phyloP scores from a whole-genome alignment of 2,888 invertebrate genomes.

The Leptopilina drosophilae region DNA sequence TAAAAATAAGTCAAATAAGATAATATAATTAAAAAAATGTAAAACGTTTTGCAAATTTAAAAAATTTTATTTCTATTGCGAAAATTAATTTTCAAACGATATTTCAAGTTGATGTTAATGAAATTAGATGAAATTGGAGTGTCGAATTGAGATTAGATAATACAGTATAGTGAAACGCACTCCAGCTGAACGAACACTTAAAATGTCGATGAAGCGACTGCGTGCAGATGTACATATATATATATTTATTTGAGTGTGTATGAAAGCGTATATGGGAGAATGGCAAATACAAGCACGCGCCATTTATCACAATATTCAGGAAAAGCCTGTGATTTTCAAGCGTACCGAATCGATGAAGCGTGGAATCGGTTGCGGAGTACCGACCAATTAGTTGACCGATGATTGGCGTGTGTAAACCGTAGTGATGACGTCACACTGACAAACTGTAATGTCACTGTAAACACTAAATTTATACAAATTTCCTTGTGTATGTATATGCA shows the following conservation, averaged over 20 bases:
- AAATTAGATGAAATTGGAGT: not conserved
- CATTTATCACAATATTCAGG: slow-evolving; percentile 68
- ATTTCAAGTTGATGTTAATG: not conserved
- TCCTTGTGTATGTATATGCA: no score
- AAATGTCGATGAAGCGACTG: slow-evolving; percentile 56
- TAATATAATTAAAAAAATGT: no score
- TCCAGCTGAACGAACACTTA: slow-evolving; percentile 44
- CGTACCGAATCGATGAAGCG: slow-evolving; percentile 63
- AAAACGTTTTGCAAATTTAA: no score
- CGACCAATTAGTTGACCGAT: slow-evolving; percentile 75
- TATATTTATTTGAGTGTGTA: not conserved
- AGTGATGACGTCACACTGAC: slow-evolving; percentile 73
- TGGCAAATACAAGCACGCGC: slow-evolving; percentile 50
- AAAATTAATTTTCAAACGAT: no score
- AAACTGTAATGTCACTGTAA: slow-evolving; percentile 55
- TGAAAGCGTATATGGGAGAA: slow-evolving; percentile 10
- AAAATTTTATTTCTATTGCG: no score
- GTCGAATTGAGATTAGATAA: slow-evolving; percentile 1
- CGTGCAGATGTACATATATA: slow-evolving; percentile 25
- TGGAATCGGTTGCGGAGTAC: slow-evolving; percentile 70
- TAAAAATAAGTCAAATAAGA: no score
- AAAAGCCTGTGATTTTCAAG: slow-evolving; percentile 65
- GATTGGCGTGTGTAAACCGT: slow-evolving; percentile 75
- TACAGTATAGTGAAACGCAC: not conserved
- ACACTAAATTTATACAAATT: slow-evolving; percentile 16